Evolutionary conservation across 2,113 vertebrate genomes (phyloP), one percentile per base, ranked within the genome.

Genomic region (Oreochromis niloticus): DNA sequence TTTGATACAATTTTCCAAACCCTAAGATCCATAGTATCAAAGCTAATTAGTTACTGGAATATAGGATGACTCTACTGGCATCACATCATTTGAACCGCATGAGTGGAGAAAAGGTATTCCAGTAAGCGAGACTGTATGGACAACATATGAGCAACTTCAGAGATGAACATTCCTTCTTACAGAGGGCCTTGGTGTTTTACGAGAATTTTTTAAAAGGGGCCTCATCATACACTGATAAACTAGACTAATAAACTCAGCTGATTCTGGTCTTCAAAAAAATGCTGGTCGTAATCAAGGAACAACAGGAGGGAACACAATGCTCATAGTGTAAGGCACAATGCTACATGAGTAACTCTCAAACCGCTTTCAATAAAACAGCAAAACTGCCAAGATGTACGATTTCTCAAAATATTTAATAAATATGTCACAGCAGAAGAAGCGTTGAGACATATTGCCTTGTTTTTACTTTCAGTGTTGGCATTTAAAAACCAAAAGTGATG

Each of bases 51-150:
- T 87, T 90, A 80, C 79, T 86, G 85, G 89, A 93, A 92, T 81
- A 90, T 71, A 89, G 81, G 90, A 94, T 89, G 89, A 78, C 87
- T 88, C 84, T 61, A 84, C 36, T 88, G 84, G 87, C 85, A 9
- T 91, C 73, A 88, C 73, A 88, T 93, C 68, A 87, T 92, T 88
- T 90, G 87, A 94, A 93, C 94, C 91, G 94, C 93, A 93, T 92
- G 91, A 93, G 87, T 17, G 75, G 32, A 83, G 78, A 89, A 83
- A 88, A 90, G 87, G 89, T 88, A 89, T 93, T 94, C 90, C 88
- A 86, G 85, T 85, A 87, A 92, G 91, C 84, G 91, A 92, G 93
- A 89, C 93, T 96, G 92, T 93, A 96, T 95, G 92, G 93, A 91
- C 88, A 91, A 79, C 94, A 95, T 92, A 92, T 93, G 93, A 95